Evolutionary conservation across 2,113 vertebrate genomes (phyloP), one percentile per base, ranked within the genome.

Genomic region (Neofelis nebulosa): DNA sequence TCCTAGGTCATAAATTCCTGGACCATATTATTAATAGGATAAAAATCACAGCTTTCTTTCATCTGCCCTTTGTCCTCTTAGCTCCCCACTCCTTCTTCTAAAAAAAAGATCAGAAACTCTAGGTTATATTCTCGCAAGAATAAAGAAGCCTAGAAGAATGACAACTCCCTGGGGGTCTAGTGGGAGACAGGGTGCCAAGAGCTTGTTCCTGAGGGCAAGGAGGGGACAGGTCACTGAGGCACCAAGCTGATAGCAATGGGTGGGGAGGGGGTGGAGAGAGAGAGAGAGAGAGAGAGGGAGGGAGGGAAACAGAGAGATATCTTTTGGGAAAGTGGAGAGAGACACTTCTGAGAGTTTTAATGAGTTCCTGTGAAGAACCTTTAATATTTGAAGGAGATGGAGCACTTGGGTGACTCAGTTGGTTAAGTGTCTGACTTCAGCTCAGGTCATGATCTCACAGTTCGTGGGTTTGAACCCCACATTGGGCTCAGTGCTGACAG

Each of bases 351-450:
- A 88, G 50, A 93, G n/a, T 82, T 91, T 92, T 82, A 91, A 91
- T 81, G 76, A 66, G 55, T 85, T 94, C 25, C 78, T 89, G 12
- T 79, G 61, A 36, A n/a, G 91, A 85, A 7, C 12, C 10, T 87
- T 95, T 92, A 92, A 93, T 9, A 61, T 91, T 74, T 89, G 55
- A 84, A 95, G 88, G 71, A 84, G 57, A n/a, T 93, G 73, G 21
- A 21, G 57, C 21, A 8, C 7, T 7, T 61, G 57, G 19, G 57
- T 61, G 57, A 7, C 57, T 61, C 21, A 23, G 21, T 61, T 21
- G 18, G 57, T 21, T 23, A 61, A 61, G 57, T 18, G 7, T 61
- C 21, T 3, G 18, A 61, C 57, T 61, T 23, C 23, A 7, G 57
- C 57, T 61, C 21, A 23, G 57, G 57, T 61, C 7, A 9, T 25